These are phyloP conservation scores for Amphiprion ocellaris DNA, from an alignment of 2,113 vertebrate genomes.

Conservation along the genomic window DNA sequence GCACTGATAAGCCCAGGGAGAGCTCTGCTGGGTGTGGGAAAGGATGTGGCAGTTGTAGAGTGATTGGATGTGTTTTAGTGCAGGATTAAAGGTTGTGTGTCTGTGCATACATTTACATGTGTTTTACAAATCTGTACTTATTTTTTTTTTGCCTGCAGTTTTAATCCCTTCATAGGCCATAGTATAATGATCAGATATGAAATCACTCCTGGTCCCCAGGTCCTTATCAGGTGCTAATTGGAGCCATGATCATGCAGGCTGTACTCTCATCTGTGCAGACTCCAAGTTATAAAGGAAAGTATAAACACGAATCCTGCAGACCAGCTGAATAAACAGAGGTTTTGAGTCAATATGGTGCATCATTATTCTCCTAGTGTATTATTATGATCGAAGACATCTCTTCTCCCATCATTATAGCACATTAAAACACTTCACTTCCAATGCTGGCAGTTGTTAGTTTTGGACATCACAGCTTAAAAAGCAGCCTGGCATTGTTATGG, in stretches of 20 bases:
- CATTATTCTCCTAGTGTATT: conserved; percentile 22
- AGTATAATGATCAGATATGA: conserved; percentile 60
- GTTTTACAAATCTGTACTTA: conserved; percentile 35
- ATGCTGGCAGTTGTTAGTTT: conserved; percentile 60
- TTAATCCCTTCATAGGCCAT: conserved; percentile 45
- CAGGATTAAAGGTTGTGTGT: conserved; percentile 62
- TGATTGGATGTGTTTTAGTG: conserved; percentile 51
- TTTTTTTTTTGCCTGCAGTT: conserved; percentile 48
- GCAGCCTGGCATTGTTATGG: conserved; percentile 61
- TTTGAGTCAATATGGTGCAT: conserved; percentile 29
- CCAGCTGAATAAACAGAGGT: conserved; percentile 30
- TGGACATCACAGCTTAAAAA: conserved; percentile 46
- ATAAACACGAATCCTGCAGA: conserved; percentile 11
- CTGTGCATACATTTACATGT: conserved; percentile 51
- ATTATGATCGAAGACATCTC: conserved; percentile 43
- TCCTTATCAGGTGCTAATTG: conserved; percentile 56
- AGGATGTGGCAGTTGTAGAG: conserved; percentile 48
- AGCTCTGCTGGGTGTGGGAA: conserved; percentile 59
- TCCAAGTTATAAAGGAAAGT: conserved; percentile 41
- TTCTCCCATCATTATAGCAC: conserved; percentile 49
- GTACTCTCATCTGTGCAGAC: conserved; percentile 33
- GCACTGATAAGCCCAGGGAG: conserved; percentile 72
- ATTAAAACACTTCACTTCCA: conserved; percentile 63
- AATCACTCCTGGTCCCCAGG: conserved; percentile 48
- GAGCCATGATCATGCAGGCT: conserved; percentile 50